Base-by-base conservation (phyloP, 2,113 vertebrate genomes). In the Sylvilagus bachmani region DNA sequence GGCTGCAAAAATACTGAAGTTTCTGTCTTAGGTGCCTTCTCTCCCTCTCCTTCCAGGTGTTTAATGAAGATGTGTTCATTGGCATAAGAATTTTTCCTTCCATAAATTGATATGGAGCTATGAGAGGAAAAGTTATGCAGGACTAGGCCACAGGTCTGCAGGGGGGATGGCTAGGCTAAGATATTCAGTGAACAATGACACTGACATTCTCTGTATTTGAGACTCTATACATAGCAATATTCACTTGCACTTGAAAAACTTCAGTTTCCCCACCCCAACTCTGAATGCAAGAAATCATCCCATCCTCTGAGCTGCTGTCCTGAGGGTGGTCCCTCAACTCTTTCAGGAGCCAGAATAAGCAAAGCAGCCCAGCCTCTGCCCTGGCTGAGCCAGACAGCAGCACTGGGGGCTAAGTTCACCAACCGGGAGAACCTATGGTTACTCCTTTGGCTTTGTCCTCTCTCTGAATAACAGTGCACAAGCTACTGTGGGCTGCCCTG, bases 401-500 rank as follows among this genome's bases (percentile, higher is more conserved):
- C 67, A 29, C 22, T 77, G 69, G n/a, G 21, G 89, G 77, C 25
- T 71, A 67, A 61, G 33, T 49, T 96, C 69, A 83, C 70, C 95
- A 92, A 88, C 89, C 93, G 86, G 38, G 53, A 94, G 75, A 95
- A 27, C 44, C 44, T 53, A 14, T 21, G 64, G 74, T 69, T 78
- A 86, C 67, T 77, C 74, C 74, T 88, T 71, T 17, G 82, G 70
- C 93, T 97, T 92, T 96, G 88, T 95, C 77, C 22, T 95, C 49
- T 73, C 53, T n/a, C 88, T 55, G 88, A 93, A 86, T 89, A 82
- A 97, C 92, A 95, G 94, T 86, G 85, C 58, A 86, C 74, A 27
- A 89, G 51, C 82, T 82, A 94, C 90, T 95, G 82, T 31, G 22
- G 69, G 61, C 92, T 96, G 88, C 85, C 73, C 85, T 64, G 36